A percentile compares a stretch with the other conserved stretches of the same genome.
Evolutionary conservation across 2,888 invertebrate species (phyloP).

Genomic region (Psylliodes chrysocephalus): DNA sequence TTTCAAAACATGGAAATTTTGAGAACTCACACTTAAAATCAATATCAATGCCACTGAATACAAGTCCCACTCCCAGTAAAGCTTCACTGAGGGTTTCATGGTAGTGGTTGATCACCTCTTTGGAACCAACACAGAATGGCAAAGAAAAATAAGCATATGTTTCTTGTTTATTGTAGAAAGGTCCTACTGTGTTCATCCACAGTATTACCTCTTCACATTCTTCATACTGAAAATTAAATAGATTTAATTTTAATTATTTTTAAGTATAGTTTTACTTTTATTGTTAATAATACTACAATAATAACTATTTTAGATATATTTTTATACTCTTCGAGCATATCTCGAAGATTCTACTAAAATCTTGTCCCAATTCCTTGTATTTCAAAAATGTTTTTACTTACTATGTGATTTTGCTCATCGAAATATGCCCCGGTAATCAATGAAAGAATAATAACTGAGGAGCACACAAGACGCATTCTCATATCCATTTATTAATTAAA

Average conservation of each 20-base stretch:
- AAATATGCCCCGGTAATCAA: conserved; percentile 67
- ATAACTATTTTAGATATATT: too few relatives aligned
- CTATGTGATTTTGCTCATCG: conserved; percentile 85
- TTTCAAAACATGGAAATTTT: too few relatives aligned
- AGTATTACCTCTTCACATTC: conserved; percentile 96
- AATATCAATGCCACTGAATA: conserved; percentile 97
- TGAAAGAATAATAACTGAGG: conserved; percentile 48
- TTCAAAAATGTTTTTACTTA: conserved; percentile 65
- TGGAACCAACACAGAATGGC: conserved; percentile 95
- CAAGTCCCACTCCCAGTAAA: conserved; percentile 95
- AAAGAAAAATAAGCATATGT: conserved; percentile 98
- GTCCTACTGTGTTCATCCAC: conserved; percentile 99
- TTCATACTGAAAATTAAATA: conserved; percentile 78
- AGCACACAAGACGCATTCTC: conserved; percentile 43
- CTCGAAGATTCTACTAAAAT: too few relatives aligned
- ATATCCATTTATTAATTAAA: too few relatives aligned
- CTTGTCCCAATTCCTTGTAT: too few relatives aligned
- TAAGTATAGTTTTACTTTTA: too few relatives aligned
- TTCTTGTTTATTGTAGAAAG: conserved; percentile 99
- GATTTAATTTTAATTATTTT: background rate
- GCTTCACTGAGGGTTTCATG: conserved; percentile 99
- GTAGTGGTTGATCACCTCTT: conserved; percentile 93
- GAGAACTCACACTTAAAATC: conserved; percentile 78
- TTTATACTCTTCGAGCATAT: too few relatives aligned
- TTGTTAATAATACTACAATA: too few relatives aligned